phyloP scores from a whole-genome alignment of 1,140 invertebrate species.

The Gryon sp. region DNA sequence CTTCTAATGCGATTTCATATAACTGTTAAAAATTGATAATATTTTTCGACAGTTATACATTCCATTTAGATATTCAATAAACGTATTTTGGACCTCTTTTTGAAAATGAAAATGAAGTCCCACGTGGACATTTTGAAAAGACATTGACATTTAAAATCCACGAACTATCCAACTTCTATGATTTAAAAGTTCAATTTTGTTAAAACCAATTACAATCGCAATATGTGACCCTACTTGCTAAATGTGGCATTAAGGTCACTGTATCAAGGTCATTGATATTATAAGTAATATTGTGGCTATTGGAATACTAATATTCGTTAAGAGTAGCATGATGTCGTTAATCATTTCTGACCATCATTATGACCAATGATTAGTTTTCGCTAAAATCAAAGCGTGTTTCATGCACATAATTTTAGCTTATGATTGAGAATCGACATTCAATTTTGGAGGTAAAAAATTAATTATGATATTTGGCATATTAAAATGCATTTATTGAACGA shows the following conservation, averaged over 20 bases:
- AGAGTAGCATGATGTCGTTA: slow-evolving; percentile 34
- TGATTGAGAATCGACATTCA: too few relatives aligned
- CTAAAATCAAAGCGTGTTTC: slow-evolving; percentile 18
- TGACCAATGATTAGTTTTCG: slow-evolving; percentile 43
- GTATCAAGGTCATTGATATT: slow-evolving; percentile 52
- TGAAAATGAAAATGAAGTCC: slow-evolving; percentile 16
- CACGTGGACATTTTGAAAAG: slow-evolving; percentile 34
- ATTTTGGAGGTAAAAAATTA: too few relatives aligned
- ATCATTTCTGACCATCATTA: slow-evolving; percentile 45
- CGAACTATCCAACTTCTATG: slow-evolving; percentile 24
- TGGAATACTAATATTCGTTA: slow-evolving; percentile 44
- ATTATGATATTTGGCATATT: too few relatives aligned
- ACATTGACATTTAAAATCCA: slow-evolving; percentile 45
- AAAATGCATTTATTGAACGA: too few relatives aligned
- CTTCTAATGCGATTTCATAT: too few relatives aligned
- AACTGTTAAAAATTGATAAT: too few relatives aligned
- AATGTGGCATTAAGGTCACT: slow-evolving; percentile 43
- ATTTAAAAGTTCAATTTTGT: slow-evolving; percentile 54
- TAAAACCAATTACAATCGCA: slow-evolving; percentile 43
- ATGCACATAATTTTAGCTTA: slow-evolving; percentile 42
- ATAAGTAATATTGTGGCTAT: slow-evolving; percentile 33
- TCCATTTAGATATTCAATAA: too few relatives aligned
- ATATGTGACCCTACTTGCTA: slow-evolving; percentile 52
- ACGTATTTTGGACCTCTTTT: too few relatives aligned
- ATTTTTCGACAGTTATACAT: too few relatives aligned